Evolutionary conservation across 2,888 invertebrate species (phyloP).

Genomic region (Brachyopa scutellaris): DNA sequence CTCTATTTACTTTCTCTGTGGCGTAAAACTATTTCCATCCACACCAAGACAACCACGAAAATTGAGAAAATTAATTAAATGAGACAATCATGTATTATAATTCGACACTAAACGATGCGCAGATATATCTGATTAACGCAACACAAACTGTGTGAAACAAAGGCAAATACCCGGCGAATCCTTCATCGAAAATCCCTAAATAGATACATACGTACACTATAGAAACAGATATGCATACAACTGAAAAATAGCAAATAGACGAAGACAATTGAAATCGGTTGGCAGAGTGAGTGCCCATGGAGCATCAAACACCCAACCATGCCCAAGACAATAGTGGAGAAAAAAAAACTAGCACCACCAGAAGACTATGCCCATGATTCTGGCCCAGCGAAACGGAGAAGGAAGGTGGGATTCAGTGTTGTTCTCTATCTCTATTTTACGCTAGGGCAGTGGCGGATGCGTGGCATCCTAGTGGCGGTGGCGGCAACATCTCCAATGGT

Average conservation of each 20-base stretch:
- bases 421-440: slow-evolving; percentile 19
- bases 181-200: slow-evolving; percentile 47
- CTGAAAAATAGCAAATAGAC: slow-evolving; percentile 8
- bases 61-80: slow-evolving; percentile 62
- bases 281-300: slow-evolving; percentile 38
- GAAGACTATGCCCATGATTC: background rate
- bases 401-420: slow-evolving; percentile 27
- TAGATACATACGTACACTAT: slow-evolving; percentile 13
- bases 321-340: slow-evolving; percentile 52
- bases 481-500: slow-evolving; percentile 55
- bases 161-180: slow-evolving; percentile 39
- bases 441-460: slow-evolving; percentile 42
- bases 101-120: slow-evolving; percentile 72
- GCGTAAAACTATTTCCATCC: slow-evolving; percentile 45
- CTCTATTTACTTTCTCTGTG: slow-evolving; percentile 3
- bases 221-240: slow-evolving; percentile 5
- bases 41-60: slow-evolving; percentile 23
- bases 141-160: slow-evolving; percentile 19
- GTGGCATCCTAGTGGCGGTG: slow-evolving; percentile 49
- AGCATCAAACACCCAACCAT: slow-evolving; percentile 23
- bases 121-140: slow-evolving; percentile 69
- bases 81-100: slow-evolving; percentile 68
- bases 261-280: slow-evolving; percentile 67
- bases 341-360: slow-evolving; percentile 33
- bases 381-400: background rate